Conservation (phyloP, 2,888 invertebrate genomes). For the Phortica okadai region DNA sequence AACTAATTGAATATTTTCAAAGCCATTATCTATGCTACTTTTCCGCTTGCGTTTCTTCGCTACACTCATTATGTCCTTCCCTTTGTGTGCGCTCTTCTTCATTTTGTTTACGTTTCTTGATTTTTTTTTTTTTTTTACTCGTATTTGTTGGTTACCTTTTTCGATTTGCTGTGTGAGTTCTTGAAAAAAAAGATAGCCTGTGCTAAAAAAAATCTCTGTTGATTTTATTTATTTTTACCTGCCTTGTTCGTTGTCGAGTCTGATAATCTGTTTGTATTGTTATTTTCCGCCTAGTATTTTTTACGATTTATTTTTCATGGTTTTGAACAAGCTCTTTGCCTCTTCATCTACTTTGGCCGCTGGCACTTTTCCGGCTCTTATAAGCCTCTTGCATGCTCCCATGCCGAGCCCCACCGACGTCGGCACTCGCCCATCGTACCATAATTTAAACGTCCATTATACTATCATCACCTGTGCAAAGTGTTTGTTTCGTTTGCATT, state of each 20-base stretch:
- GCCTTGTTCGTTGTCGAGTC: constrained; percentile 42
- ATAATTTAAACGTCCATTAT: constrained; percentile 42
- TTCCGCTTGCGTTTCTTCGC: background rate
- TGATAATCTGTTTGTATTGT: constrained; percentile 51
- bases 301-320: constrained; percentile 45
- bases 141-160: background rate
- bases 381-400: background rate
- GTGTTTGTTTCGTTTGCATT: constrained; percentile 43
- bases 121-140: constrained; percentile 1
- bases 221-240: constrained; percentile 68
- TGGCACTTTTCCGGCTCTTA: background rate
- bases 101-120: constrained; percentile 56
- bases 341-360: constrained; percentile 15
- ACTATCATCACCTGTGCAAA: constrained; percentile 51
- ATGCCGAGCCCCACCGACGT: no score
- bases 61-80: background rate
- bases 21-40: constrained; percentile 67
- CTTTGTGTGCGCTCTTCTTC: background rate
- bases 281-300: background rate
- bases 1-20: constrained; percentile 67
- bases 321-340: constrained; percentile 48
- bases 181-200: background rate
- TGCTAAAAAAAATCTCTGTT: constrained; percentile 28
- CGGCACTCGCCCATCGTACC: background rate
- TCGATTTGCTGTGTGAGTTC: constrained; percentile 38